Evolutionary conservation across 1,140 invertebrate genomes (phyloP), one percentile per base, ranked within the genome.

Genomic region (Araneus ventricosus): DNA sequence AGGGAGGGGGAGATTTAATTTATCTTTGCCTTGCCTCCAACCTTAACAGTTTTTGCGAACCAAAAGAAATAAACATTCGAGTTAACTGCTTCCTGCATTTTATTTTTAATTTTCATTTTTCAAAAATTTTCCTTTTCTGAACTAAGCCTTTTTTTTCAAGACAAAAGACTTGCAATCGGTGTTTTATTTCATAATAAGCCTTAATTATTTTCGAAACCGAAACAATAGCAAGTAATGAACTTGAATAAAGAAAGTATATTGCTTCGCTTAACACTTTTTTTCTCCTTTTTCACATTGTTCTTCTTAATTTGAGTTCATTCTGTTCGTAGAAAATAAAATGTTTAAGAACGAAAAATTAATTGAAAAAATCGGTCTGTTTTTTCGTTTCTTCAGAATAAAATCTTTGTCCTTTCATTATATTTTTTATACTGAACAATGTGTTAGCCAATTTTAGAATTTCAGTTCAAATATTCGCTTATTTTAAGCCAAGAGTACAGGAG

Each of bases 141-240:
- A 14, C 8, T 52, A 17, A 52, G 45, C 45, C 10, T 17, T 30
- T 30, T 30, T 70, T 70, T 34, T 70, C 24, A 0, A 1, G 59
- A n/a, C 7, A 63, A 63, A 63, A 63, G n/a, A n/a, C 59, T 63
- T 1, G 24, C 59, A 24, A 63, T 63, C 59, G 59, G 59, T 63
- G 59, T 61, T 63, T 63, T 70, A 14, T 70, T 70, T 70, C 63
- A 70, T 70, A 70, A 70, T 70, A 30, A 70, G 10, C n/a, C 27
- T 70, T 27, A 70, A 30, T 30, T 70, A 27, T 70, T 70, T 70
- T 70, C 27, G n/a, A 70, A 70, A 70, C 63, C 27, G 6, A 70
- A 63, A 63, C 59, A 63, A 63, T 63, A 63, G 22, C 22, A 63
- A 0, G 59, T 63, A 63, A 63, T 63, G 59, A 63, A n/a, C 59